Evolutionary conservation across 53 echinoderm and acorn worm species (phyloP).

Genomic region (Paelopatides confundens): DNA sequence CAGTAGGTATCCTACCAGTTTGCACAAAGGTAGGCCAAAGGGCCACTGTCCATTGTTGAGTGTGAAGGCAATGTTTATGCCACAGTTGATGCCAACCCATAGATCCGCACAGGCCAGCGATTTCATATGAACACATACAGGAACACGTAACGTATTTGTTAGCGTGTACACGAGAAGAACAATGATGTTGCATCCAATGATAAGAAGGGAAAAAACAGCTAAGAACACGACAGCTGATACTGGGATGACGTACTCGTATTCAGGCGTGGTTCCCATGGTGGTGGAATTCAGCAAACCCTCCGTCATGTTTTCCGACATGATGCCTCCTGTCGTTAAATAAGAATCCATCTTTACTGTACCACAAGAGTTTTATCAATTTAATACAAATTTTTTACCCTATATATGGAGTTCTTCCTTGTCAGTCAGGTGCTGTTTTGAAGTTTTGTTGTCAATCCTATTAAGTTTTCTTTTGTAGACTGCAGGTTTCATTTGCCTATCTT

Average conservation of each 20-base stretch:
- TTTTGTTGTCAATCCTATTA: too few species aligned
- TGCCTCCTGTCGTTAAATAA: neutral
- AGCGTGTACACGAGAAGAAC: slow-evolving; percentile 66
- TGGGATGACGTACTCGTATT: neutral
- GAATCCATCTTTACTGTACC: neutral
- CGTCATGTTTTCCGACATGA: neutral
- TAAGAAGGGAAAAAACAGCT: slow-evolving; percentile 47
- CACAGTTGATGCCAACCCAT: slow-evolving; percentile 75
- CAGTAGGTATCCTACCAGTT: slow-evolving; percentile 59
- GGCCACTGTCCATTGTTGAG: slow-evolving; percentile 60
- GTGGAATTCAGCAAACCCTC: neutral
- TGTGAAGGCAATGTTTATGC: slow-evolving; percentile 61
- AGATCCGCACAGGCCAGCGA: slow-evolving; percentile 79
- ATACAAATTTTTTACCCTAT: too few species aligned
- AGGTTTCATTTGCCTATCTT: too few species aligned
- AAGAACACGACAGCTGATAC: slow-evolving; percentile 48
- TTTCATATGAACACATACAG: slow-evolving; percentile 75
- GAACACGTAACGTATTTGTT: slow-evolving; percentile 60
- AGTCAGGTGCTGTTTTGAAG: too few species aligned
- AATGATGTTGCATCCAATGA: slow-evolving; percentile 61
- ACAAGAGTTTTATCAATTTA: too few species aligned
- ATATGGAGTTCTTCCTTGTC: too few species aligned
- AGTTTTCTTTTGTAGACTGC: too few species aligned
- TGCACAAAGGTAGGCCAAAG: slow-evolving; percentile 56
- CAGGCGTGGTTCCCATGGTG: neutral